phyloP scores from a whole-genome alignment of 2,113 vertebrate genomes.

The Numenius arquata region DNA sequence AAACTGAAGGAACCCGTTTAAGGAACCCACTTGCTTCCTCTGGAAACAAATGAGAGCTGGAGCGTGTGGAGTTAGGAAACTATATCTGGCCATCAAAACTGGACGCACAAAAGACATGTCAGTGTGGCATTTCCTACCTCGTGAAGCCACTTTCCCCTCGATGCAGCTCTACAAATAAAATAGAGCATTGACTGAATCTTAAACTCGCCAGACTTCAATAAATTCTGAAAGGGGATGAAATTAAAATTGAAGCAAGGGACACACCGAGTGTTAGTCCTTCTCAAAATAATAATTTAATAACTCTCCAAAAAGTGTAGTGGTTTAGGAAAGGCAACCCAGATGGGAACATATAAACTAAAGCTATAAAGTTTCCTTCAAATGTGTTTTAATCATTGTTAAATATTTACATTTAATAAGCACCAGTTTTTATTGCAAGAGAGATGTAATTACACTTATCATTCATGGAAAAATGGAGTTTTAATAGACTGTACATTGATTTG shows the following conservation, averaged over 20 bases:
- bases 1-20: conserved; percentile 22
- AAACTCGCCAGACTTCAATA: conserved; percentile 57
- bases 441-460: conserved; percentile 80
- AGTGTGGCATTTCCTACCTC: conserved; percentile 28
- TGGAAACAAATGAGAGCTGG: conserved; percentile 31
- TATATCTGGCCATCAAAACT: not conserved
- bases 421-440: conserved; percentile 70
- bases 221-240: conserved; percentile 62
- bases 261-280: conserved; percentile 66
- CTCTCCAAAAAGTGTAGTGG: conserved; percentile 63
- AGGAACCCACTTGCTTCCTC: not conserved
- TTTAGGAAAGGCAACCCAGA: conserved; percentile 78
- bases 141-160: conserved; percentile 9
- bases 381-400: conserved; percentile 81
- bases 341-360: conserved; percentile 78
- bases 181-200: conserved; percentile 10
- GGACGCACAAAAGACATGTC: not conserved
- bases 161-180: conserved; percentile 4
- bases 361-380: conserved; percentile 78
- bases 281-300: conserved; percentile 78
- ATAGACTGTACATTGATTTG: conserved; percentile 73
- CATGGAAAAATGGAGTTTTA: conserved; percentile 75
- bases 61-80: conserved; percentile 21
- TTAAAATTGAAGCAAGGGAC: conserved; percentile 66
- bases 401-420: conserved; percentile 83